A percentile compares a stretch with the other conserved stretches of the same genome.
Conservation (phyloP, 2,797 vertebrate genomes). For the Thunnus albacares region DNA sequence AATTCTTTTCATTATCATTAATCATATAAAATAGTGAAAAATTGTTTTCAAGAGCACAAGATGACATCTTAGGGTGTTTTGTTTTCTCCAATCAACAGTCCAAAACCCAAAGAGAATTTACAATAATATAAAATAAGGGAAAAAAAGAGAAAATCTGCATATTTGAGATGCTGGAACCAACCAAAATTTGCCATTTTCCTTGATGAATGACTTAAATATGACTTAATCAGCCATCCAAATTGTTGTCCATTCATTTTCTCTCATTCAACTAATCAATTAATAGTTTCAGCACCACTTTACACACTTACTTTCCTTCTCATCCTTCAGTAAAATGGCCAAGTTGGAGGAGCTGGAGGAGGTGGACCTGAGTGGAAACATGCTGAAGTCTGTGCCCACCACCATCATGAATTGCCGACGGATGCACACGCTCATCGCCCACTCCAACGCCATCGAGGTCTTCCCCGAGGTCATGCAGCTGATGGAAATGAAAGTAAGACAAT, state of each 20-base stretch:
- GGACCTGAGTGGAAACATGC: conserved; percentile 95
- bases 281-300: neutral
- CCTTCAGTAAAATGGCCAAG: conserved; percentile 97
- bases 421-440: conserved; percentile 97
- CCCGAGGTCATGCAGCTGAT: conserved; percentile 98
- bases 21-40: neutral
- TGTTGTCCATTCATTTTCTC: too few species aligned
- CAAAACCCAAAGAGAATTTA: too few species aligned
- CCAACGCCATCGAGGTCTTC: conserved; percentile 97
- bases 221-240: too few species aligned
- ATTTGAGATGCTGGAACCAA: neutral
- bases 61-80: too few species aligned
- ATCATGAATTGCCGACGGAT: conserved; percentile 95
- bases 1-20: neutral
- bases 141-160: neutral
- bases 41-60: neutral
- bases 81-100: too few species aligned
- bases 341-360: conserved; percentile 97
- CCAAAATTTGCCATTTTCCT: neutral
- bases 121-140: too few species aligned
- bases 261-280: neutral
- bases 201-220: neutral
- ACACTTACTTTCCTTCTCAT: neutral
- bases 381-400: conserved; percentile 97
- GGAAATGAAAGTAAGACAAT: conserved; percentile 93